Conservation (phyloP, 2,113 vertebrate species). For the Lanius ludovicianus region DNA sequence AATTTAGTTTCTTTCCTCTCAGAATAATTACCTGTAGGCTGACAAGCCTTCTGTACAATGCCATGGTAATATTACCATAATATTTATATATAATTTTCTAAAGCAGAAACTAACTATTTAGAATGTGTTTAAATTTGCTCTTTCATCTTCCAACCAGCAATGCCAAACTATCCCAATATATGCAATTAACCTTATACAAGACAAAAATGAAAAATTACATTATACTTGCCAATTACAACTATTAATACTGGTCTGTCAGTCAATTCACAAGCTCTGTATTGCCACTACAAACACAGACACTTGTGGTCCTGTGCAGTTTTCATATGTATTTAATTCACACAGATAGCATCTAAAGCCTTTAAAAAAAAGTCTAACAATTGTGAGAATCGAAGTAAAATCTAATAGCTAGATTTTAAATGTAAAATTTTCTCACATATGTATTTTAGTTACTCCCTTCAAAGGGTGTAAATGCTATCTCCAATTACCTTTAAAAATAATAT, state of each 20-base stretch:
- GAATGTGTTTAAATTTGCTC: neutral
- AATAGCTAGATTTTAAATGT: neutral
- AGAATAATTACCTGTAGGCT: fast-evolving
- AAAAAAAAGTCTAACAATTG: neutral
- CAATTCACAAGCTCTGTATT: neutral
- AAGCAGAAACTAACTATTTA: neutral
- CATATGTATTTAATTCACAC: fast-evolving
- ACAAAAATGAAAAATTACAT: neutral
- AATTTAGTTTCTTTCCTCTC: neutral
- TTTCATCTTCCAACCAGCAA: neutral
- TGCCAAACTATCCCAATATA: fast-evolving
- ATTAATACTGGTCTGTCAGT: too few species aligned
- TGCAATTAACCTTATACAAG: neutral
- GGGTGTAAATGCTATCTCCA: neutral
- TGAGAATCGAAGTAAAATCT: neutral
- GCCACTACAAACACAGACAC: neutral
- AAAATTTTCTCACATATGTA: neutral
- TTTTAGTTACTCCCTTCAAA: neutral
- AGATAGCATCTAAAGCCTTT: neutral
- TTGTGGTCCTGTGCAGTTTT: neutral
- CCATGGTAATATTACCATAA: neutral
- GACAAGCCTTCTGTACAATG: neutral
- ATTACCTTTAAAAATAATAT: neutral
- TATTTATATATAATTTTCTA: neutral
- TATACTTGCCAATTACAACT: fast-evolving